Evolutionary conservation across 1,140 invertebrate species (phyloP).

Genomic region (roundworm (Caenorhabditis elegans)): WBcel235 BX284602.5:7249501-7250000

Average conservation of each 20-base stretch:
- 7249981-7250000: not conserved
- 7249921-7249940: slow-evolving; percentile 60
- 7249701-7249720: slow-evolving; percentile 48
- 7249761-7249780: slow-evolving; percentile 75
- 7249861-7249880: not conserved
- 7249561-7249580: slow-evolving; percentile 62
- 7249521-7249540: slow-evolving; percentile 54
- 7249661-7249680: slow-evolving; percentile 72
- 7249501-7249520: slow-evolving; percentile 58
- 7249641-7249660: slow-evolving; percentile 85
- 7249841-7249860: not conserved
- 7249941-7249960: slow-evolving; percentile 63
- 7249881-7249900: slow-evolving; percentile 70
- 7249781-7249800: slow-evolving; percentile 74
- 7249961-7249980: slow-evolving; percentile 58
- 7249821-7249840: slow-evolving; percentile 70
- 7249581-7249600: slow-evolving; percentile 63
- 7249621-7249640: slow-evolving; percentile 85
- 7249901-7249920: slow-evolving; percentile 69
- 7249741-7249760: slow-evolving; percentile 82
- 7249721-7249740: slow-evolving; percentile 81
- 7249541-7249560: slow-evolving; percentile 56
- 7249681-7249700: not conserved
- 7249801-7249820: slow-evolving; percentile 79
- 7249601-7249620: slow-evolving; percentile 69